A percentile compares a stretch with the other conserved stretches of the same genome.
Conservation (phyloP, 1,140 invertebrate species). For the Schlechtendalia chinensis region DNA sequence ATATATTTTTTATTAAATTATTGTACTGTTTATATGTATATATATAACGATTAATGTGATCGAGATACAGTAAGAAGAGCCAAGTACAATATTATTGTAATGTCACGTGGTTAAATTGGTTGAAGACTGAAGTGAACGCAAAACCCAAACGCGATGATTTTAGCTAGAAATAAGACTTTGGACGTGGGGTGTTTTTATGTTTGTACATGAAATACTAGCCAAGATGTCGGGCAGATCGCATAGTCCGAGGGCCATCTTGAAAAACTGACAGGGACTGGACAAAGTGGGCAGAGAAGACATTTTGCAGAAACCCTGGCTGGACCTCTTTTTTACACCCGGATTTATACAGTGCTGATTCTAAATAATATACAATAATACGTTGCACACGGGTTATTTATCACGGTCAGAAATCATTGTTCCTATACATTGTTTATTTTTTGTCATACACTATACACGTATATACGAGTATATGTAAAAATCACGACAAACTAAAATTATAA, state of each 20-base stretch:
- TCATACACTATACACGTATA: neutral
- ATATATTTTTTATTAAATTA: too few relatives aligned
- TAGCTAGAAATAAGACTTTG: slow-evolving; percentile 17
- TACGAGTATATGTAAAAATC: neutral
- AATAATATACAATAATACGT: slow-evolving; percentile 44
- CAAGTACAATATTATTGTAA: neutral
- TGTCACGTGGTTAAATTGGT: neutral
- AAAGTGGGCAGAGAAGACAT: slow-evolving; percentile 44
- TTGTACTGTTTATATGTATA: too few relatives aligned
- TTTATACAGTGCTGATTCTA: slow-evolving; percentile 44
- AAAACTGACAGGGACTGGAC: slow-evolving; percentile 44
- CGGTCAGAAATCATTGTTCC: neutral
- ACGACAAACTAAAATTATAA: neutral
- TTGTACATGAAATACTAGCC: slow-evolving; percentile 37
- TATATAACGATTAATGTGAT: neutral
- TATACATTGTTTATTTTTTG: neutral
- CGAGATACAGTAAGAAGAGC: neutral
- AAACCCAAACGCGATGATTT: neutral
- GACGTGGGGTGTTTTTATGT: neutral
- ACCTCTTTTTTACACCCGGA: slow-evolving; percentile 43
- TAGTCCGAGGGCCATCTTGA: slow-evolving; percentile 43
- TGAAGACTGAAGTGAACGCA: slow-evolving; percentile 1
- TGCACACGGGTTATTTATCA: slow-evolving; percentile 36
- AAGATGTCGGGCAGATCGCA: slow-evolving; percentile 48
- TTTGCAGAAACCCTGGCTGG: slow-evolving; percentile 42